Evolutionary conservation across 2,888 invertebrate genomes (phyloP).

Genomic region (Nymphalis urticae): DNA sequence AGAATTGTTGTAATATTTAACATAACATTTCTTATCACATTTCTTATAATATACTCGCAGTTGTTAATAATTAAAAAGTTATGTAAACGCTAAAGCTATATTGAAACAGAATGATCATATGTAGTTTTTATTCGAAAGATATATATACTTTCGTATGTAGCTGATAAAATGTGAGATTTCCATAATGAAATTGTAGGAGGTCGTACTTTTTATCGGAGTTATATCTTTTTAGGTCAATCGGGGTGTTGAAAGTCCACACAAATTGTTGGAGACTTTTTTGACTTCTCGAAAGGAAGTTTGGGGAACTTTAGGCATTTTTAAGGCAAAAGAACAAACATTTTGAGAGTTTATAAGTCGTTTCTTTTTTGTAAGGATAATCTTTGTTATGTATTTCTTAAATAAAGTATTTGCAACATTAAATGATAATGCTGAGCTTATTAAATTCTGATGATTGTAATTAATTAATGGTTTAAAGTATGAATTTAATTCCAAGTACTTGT

Average conservation of each 20-base stretch:
- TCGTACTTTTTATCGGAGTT: constrained; percentile 26
- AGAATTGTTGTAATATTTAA: neutral
- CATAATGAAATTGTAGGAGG: constrained; percentile 27
- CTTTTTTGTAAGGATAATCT: constrained; percentile 12
- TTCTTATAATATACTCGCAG: neutral
- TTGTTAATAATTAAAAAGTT: neutral
- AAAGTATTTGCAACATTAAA: neutral
- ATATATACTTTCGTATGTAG: constrained; percentile 5
- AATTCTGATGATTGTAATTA: too few relatives aligned
- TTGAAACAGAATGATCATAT: neutral
- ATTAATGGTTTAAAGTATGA: neutral
- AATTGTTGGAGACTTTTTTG: constrained; percentile 24
- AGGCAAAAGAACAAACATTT: constrained; percentile 26
- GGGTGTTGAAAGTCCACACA: constrained; percentile 25
- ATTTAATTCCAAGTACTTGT: too few relatives aligned
- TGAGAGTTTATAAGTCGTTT: constrained; percentile 23
- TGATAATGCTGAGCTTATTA: too few relatives aligned
- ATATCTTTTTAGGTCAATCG: constrained; percentile 22
- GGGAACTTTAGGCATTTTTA: constrained; percentile 21
- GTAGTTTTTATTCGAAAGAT: neutral
- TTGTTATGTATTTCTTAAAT: neutral
- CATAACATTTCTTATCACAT: too few relatives aligned
- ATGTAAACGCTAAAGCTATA: neutral
- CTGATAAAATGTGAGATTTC: constrained; percentile 24
- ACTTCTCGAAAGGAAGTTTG: constrained; percentile 23